These are phyloP conservation scores for Sarcophaga variegata DNA, from an alignment of 2,888 invertebrate genomes.

Conservation along the genomic window DNA sequence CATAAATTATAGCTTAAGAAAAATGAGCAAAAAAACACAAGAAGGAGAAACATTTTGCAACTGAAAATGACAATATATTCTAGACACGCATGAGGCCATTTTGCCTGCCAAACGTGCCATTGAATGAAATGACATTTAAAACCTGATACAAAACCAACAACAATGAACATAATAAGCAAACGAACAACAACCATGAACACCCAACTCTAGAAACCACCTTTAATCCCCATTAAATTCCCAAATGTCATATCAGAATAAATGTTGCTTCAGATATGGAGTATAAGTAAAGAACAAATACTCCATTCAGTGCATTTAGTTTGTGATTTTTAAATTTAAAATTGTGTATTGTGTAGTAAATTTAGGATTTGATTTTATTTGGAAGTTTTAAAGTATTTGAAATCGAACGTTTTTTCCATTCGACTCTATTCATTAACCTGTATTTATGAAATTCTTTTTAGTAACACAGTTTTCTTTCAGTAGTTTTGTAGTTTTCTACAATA, in stretches of 20 bases:
- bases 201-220: conserved; percentile 52
- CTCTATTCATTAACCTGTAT: no score
- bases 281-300: not conserved
- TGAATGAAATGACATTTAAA: conserved; percentile 74
- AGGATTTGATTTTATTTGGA: no score
- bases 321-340: no score
- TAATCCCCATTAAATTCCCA: conserved; percentile 50
- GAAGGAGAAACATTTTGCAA: conserved; percentile 34
- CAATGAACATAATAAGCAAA: conserved; percentile 1
- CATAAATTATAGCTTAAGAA: conserved; percentile 64
- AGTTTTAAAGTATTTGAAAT: no score
- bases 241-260: conserved; percentile 26
- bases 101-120: conserved; percentile 80
- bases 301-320: no score
- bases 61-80: conserved; percentile 76
- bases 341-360: no score
- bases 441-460: no score
- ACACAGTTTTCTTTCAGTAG: no score
- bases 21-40: conserved; percentile 43
- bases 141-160: conserved; percentile 47
- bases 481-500: no score
- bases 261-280: not conserved
- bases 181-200: conserved; percentile 39
- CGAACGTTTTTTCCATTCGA: no score
- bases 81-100: conserved; percentile 80